These are phyloP conservation scores for Eupithecia centaureata DNA, from an alignment of 2,888 invertebrate species.

Conservation along the genomic window DNA sequence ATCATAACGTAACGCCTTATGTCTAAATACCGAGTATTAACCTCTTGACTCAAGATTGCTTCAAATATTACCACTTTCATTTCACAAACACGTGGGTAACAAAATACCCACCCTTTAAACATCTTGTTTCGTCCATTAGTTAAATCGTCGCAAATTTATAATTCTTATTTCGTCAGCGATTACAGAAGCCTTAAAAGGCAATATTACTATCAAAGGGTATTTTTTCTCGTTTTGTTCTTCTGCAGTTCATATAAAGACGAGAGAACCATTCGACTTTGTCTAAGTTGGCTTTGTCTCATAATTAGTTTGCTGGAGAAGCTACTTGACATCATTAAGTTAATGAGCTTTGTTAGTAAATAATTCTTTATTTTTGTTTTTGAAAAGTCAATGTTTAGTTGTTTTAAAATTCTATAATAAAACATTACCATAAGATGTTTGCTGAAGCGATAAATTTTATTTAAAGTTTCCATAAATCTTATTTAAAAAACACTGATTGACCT, in stretches of 20 bases:
- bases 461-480: background rate
- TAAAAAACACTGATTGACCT: background rate
- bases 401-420: background rate
- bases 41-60: conserved; percentile 15
- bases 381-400: background rate
- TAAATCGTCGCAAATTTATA: conserved; percentile 55
- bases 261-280: conserved; percentile 3
- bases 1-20: conserved; percentile 42
- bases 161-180: conserved; percentile 56
- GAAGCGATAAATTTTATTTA: background rate
- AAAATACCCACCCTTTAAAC: conserved; percentile 45
- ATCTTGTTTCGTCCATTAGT: conserved; percentile 57
- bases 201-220: conserved; percentile 20
- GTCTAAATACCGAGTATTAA: background rate
- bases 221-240: conserved; percentile 23
- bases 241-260: conserved; percentile 17
- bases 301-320: conserved; percentile 11
- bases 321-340: conserved; percentile 2
- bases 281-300: conserved; percentile 15
- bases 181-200: conserved; percentile 48
- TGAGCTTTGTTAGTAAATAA: background rate
- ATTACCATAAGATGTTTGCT: background rate
- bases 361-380: background rate
- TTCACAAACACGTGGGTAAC: conserved; percentile 51
- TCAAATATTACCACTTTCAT: conserved; percentile 25